Base-by-base conservation (phyloP, 2,888 invertebrate species). In the Epistrophella euchroma region DNA sequence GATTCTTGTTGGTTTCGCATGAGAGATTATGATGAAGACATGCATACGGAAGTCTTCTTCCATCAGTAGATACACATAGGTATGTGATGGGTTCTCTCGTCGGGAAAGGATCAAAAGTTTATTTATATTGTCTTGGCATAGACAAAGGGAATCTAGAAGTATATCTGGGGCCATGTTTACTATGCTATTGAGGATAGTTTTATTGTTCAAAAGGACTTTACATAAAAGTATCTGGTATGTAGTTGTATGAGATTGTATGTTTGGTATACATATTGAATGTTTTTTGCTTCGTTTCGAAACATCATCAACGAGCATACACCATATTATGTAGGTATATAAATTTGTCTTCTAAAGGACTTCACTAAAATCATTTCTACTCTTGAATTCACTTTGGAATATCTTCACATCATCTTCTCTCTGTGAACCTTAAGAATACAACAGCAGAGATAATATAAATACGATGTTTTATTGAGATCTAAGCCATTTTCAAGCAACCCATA, bases 41-140 rank as follows among this genome's bases (percentile, higher is more conserved):
- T n/a, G 25, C 19, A 4, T 11, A 4, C 28, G 47, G 47, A 45
- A 40, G 40, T 43, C 40, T 58, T 55, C 28, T n/a, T n/a, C 40
- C 22, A 60, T 22, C 32, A 22, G 40, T 15, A 40, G n/a, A 28
- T n/a, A n/a, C n/a, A 7, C 2, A 0, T 28, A 19, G 11, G 13
- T 17, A n/a, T 58, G 40, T 66, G n/a, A n/a, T n/a, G 40, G n/a
- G 50, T 32, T 66, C 2, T 0, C 40, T 35, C 17, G 15, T 37
- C 17, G 52, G 55, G 50, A 47, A 71, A 75, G 79, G 79, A 66
- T 84, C 79, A 75, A 70, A 84, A 79, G 70, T 84, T 84, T 75
- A 74, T 75, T 84, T 79, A 79, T 84, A 75, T 79, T 84, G 60
- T 50, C 60, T 62, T 68, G 35, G 58, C 75, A 40, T 15, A 80